Percentiles rank a stretch among this genome's conserved stretches.
phyloP scores from a whole-genome alignment of 2,797 vertebrate species.

The Lagodon rhomboides region DNA sequence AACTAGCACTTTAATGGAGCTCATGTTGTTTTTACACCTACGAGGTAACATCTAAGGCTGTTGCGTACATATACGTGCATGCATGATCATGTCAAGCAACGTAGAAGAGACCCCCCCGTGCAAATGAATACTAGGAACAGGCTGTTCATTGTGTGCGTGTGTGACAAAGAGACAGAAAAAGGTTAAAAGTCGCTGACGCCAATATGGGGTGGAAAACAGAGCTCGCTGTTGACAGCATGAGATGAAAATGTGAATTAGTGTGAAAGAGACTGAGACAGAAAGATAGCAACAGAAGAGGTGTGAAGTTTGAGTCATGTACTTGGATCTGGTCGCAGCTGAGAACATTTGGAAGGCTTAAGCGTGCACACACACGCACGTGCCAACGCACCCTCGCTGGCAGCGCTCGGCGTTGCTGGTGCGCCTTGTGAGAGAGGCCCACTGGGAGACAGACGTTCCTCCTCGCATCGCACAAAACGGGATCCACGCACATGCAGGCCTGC shows the following conservation, averaged over 20 bases:
- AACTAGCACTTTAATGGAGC: not conserved
- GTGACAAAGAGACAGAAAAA: conserved; percentile 24
- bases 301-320: conserved; percentile 84
- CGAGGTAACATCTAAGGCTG: not conserved
- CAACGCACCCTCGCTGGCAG: conserved; percentile 62
- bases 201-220: conserved; percentile 33
- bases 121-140: not conserved
- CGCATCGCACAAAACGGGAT: conserved; percentile 49
- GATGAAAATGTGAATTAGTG: conserved; percentile 55
- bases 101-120: not conserved
- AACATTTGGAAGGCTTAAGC: conserved; percentile 84
- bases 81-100: not conserved
- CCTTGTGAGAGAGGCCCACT: conserved; percentile 66
- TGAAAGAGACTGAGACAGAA: conserved; percentile 60
- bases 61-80: conserved; percentile 7
- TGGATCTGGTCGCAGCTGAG: conserved; percentile 68
- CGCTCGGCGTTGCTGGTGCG: conserved; percentile 42
- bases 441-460: conserved; percentile 77
- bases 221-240: conserved; percentile 32
- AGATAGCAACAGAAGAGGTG: conserved; percentile 78
- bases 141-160: conserved; percentile 2
- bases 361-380: conserved; percentile 63
- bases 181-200: conserved; percentile 59
- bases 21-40: not conserved
- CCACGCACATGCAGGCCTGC: conserved; percentile 52